Evolutionary conservation across 2,888 invertebrate species (phyloP).

Genomic region (Nysson spinosus): DNA sequence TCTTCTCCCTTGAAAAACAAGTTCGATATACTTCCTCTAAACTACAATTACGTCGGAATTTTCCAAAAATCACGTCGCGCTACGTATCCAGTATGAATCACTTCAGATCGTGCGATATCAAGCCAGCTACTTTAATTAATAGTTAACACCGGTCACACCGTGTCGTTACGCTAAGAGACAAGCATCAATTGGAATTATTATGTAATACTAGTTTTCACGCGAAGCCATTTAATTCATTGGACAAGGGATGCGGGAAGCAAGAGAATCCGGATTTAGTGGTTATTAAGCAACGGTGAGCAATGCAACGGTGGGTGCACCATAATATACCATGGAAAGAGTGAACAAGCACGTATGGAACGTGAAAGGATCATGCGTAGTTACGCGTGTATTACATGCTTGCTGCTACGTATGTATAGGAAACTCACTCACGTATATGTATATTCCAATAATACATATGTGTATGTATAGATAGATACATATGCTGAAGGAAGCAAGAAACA

Average conservation of each 20-base stretch:
- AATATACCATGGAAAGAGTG: constrained; percentile 26
- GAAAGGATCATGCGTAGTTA: constrained; percentile 50
- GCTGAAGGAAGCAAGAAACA: constrained; percentile 30
- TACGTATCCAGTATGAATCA: background rate
- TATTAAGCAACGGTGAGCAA: constrained; percentile 49
- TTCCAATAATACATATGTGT: background rate
- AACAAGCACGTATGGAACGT: constrained; percentile 54
- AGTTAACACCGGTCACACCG: background rate
- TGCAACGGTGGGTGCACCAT: constrained; percentile 40
- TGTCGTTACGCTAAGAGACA: background rate
- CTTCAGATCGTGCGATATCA: background rate
- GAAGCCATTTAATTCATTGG: constrained; percentile 1
- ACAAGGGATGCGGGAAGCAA: constrained; percentile 26
- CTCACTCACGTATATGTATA: background rate
- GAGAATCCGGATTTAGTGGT: constrained; percentile 23
- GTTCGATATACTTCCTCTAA: background rate
- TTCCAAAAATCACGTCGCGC: background rate
- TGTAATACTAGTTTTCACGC: constrained; percentile 3
- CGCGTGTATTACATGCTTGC: too few species aligned
- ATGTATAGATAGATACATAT: constrained; percentile 8
- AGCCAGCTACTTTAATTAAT: background rate
- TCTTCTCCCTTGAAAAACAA: background rate
- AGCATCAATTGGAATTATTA: constrained; percentile 5
- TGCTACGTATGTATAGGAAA: background rate
- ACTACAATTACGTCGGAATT: background rate